Percentiles rank a stretch among this genome's conserved stretches.
Evolutionary conservation across 2,797 vertebrate species (phyloP).

Genomic region (Squalus acanthias): DNA sequence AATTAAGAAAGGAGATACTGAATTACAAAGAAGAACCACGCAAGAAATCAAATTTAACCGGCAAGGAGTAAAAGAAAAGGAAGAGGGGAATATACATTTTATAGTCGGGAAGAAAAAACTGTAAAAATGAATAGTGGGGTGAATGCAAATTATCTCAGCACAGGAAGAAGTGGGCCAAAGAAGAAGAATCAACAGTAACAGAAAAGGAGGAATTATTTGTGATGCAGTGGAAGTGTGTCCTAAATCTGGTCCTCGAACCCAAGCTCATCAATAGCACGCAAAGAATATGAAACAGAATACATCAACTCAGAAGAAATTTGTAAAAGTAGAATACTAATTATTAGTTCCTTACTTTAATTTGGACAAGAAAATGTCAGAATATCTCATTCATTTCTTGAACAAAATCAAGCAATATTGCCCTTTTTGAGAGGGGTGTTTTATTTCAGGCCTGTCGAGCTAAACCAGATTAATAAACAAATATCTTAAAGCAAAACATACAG

Average conservation of each 20-base stretch:
- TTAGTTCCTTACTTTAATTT: slow-evolving; percentile 15
- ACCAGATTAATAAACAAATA: not conserved
- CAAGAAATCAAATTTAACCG: not conserved
- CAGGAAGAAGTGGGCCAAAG: not conserved
- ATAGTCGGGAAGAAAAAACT: not conserved
- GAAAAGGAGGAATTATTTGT: not conserved
- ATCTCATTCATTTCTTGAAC: not conserved
- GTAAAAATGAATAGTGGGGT: not conserved
- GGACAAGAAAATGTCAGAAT: not conserved
- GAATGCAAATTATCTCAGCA: not conserved
- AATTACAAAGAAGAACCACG: not conserved
- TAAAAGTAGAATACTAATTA: not conserved
- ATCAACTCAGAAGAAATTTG: not conserved
- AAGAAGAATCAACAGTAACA: not conserved
- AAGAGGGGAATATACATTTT: no score
- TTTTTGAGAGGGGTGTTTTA: not conserved
- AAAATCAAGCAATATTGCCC: not conserved
- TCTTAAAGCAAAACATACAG: not conserved
- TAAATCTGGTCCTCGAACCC: no score
- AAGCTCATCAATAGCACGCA: not conserved
- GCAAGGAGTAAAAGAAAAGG: not conserved
- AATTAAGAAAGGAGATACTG: not conserved
- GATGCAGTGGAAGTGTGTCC: not conserved
- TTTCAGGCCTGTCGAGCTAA: not conserved
- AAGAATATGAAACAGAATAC: not conserved